Conservation (phyloP, 2,888 invertebrate genomes). For the Andricus quercusramuli region DNA sequence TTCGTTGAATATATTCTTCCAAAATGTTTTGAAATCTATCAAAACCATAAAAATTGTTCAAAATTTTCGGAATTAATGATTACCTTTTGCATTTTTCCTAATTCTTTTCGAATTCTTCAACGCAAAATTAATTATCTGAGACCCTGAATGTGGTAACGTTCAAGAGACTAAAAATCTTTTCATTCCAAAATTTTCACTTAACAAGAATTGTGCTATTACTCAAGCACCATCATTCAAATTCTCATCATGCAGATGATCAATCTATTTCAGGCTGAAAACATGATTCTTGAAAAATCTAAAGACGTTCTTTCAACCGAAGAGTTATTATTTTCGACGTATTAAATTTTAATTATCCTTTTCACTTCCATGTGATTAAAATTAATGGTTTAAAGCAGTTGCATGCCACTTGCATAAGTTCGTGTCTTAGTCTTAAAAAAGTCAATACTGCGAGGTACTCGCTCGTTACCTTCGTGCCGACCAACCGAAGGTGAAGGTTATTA, state of each 20-base stretch:
- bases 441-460: not conserved
- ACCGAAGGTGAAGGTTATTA: slow-evolving; percentile 9
- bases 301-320: not conserved
- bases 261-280: not conserved
- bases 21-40: too few relatives aligned
- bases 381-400: not conserved
- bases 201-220: not conserved
- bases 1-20: too few relatives aligned
- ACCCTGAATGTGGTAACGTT: too few relatives aligned
- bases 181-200: not conserved
- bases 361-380: slow-evolving; percentile 7
- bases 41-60: too few relatives aligned
- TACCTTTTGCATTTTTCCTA: too few relatives aligned
- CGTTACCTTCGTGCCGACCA: slow-evolving; percentile 6
- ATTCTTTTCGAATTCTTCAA: too few relatives aligned
- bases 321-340: slow-evolving; percentile 7
- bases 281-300: not conserved
- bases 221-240: not conserved
- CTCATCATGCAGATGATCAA: not conserved
- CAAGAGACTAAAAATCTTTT: too few relatives aligned
- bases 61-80: too few relatives aligned
- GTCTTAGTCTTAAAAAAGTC: slow-evolving; percentile 6
- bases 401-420: slow-evolving; percentile 17
- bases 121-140: too few relatives aligned
- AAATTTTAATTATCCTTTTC: slow-evolving; percentile 13